These are phyloP conservation scores for Hymenopus coronatus DNA, from an alignment of 2,888 invertebrate genomes.

Conservation along the genomic window DNA sequence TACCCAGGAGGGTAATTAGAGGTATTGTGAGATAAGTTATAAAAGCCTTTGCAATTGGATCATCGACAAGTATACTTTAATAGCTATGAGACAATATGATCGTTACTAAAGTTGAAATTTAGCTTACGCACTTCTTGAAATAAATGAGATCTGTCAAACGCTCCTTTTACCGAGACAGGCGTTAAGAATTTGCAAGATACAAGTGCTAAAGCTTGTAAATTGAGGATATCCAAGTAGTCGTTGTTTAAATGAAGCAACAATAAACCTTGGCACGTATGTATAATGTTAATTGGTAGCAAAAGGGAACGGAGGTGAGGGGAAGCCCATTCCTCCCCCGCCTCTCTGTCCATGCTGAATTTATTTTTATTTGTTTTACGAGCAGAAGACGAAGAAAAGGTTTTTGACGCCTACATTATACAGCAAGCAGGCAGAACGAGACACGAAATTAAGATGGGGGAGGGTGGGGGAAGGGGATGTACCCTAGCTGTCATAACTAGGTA, in stretches of 20 bases:
- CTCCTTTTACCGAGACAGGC: no score
- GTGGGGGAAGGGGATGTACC: constrained; percentile 14
- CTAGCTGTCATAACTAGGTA: constrained; percentile 26
- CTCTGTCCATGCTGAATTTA: constrained; percentile 16
- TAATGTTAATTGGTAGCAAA: constrained; percentile 7
- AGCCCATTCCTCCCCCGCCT: not conserved
- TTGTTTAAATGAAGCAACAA: not conserved
- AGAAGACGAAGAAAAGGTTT: constrained; percentile 23
- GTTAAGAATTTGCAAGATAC: no score
- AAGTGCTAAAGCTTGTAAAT: no score
- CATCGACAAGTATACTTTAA: no score
- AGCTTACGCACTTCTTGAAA: no score
- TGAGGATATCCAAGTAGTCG: no score
- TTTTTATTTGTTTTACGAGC: constrained; percentile 22
- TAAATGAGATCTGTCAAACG: no score
- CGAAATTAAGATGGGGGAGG: not conserved
- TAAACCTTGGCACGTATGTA: not conserved
- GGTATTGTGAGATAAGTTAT: no score
- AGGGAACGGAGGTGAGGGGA: not conserved
- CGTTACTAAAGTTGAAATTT: no score
- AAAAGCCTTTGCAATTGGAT: no score
- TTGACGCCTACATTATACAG: constrained; percentile 25
- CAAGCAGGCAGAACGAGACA: not conserved
- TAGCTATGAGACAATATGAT: no score
- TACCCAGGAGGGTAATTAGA: no score